These are phyloP conservation scores for Gadus chalcogrammus DNA, from an alignment of 2,113 vertebrate species.

Conservation along the genomic window DNA sequence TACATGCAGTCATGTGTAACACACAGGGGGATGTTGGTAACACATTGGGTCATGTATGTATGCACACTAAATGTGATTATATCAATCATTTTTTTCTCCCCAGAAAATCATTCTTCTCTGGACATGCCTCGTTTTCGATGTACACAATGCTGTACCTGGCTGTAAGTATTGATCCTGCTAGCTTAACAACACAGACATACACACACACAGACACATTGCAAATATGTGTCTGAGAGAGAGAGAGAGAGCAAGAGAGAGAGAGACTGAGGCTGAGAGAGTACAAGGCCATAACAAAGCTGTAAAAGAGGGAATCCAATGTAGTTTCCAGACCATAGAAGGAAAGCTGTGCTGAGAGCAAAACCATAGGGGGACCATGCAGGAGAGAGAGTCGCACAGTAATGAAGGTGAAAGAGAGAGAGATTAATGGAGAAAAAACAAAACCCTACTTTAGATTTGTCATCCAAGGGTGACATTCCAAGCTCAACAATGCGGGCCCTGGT, in stretches of 20 bases:
- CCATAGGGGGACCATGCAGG: conserved; percentile 38
- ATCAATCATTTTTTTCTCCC: conserved; percentile 28
- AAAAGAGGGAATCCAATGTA: conserved; percentile 30
- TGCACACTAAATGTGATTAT: not conserved
- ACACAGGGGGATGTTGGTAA: no score
- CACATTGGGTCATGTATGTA: not conserved
- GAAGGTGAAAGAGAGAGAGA: conserved; percentile 8
- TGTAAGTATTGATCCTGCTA: conserved; percentile 78
- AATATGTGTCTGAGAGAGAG: no score
- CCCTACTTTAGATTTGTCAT: no score
- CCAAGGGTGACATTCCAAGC: no score
- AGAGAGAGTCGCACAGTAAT: conserved; percentile 1
- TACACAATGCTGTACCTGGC: conserved; percentile 97
- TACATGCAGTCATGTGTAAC: not conserved
- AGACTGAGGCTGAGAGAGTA: not conserved
- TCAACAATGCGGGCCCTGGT: no score
- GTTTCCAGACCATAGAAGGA: conserved; percentile 54
- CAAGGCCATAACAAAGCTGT: not conserved
- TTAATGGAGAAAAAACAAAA: not conserved
- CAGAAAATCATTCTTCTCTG: conserved; percentile 99
- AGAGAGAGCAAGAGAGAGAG: conserved; percentile 26
- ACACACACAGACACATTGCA: not conserved
- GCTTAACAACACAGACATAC: conserved; percentile 10
- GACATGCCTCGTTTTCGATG: conserved; percentile 97
- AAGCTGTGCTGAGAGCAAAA: conserved; percentile 41